Percentiles rank a stretch among this genome's conserved stretches.
These are phyloP conservation scores for Panagrolaimus sp. DNA, from an alignment of 1,140 invertebrate species.

Conservation along the genomic window DNA sequence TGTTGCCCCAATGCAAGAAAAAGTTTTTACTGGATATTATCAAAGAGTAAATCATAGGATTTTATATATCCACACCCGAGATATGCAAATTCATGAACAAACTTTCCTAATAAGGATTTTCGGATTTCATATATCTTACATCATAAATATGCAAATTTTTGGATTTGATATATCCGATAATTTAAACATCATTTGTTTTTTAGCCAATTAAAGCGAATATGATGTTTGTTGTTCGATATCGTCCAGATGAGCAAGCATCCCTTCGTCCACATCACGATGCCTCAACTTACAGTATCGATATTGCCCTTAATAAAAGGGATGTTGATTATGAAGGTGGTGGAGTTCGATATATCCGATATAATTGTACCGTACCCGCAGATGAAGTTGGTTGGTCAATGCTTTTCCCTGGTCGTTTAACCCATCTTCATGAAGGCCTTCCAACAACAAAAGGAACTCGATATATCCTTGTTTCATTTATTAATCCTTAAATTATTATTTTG, in stretches of 20 bases:
- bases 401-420: conserved; percentile 91
- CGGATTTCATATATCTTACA: neutral
- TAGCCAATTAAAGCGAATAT: conserved; percentile 88
- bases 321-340: conserved; percentile 82
- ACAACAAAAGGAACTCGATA: conserved; percentile 87
- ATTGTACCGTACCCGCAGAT: conserved; percentile 76
- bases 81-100: neutral
- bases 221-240: conserved; percentile 97
- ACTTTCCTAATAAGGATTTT: too few species aligned
- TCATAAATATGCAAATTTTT: too few species aligned
- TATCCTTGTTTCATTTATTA: conserved; percentile 99
- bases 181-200: conserved; percentile 47
- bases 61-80: neutral
- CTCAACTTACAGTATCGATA: conserved; percentile 95
- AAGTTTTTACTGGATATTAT: conserved; percentile 80
- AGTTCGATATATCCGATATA: conserved; percentile 86
- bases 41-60: conserved; percentile 69
- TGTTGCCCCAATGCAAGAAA: conserved; percentile 82
- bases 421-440: conserved; percentile 86
- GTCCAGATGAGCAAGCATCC: conserved; percentile 85
- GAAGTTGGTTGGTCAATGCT: conserved; percentile 79
- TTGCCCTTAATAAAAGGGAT: conserved; percentile 79
- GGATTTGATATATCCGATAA: too few species aligned
- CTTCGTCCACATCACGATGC: conserved; percentile 93
- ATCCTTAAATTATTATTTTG: conserved; percentile 69